Evolutionary conservation across 2,113 vertebrate species (phyloP).

Genomic region (Syngnathus floridae): DNA sequence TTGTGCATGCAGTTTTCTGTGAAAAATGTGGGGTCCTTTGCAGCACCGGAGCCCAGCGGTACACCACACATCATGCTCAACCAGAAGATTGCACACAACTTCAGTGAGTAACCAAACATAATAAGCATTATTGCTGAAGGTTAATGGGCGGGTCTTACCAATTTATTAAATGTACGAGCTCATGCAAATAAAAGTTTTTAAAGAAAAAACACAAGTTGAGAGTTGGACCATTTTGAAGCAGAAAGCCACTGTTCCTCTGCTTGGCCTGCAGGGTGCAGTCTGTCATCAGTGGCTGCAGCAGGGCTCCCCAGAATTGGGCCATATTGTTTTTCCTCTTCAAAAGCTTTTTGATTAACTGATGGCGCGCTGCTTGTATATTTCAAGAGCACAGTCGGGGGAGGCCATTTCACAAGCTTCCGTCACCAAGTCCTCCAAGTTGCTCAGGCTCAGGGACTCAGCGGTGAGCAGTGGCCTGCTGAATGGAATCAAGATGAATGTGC

Average conservation of each 20-base stretch:
- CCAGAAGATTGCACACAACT: constrained; percentile 67
- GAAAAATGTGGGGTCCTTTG: constrained; percentile 36
- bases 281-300: constrained; percentile 27
- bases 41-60: constrained; percentile 23
- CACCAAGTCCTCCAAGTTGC: constrained; percentile 21
- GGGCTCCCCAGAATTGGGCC: constrained; percentile 27
- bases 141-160: background rate
- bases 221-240: background rate
- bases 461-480: constrained; percentile 24
- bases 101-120: constrained; percentile 69
- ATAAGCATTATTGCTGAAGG: background rate
- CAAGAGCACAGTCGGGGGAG: constrained; percentile 31
- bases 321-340: constrained; percentile 44
- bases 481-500: constrained; percentile 32
- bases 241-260: background rate
- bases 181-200: background rate
- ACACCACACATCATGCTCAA: constrained; percentile 70
- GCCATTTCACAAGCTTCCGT: constrained; percentile 27
- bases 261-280: constrained; percentile 54
- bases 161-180: background rate
- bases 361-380: constrained; percentile 40
- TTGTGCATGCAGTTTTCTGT: constrained; percentile 63
- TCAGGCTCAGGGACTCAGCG: constrained; percentile 12
- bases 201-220: background rate
- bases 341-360: constrained; percentile 50